These are phyloP conservation scores for Himantopus leucocephalus DNA, from an alignment of 2,113 vertebrate species.

Conservation along the genomic window DNA sequence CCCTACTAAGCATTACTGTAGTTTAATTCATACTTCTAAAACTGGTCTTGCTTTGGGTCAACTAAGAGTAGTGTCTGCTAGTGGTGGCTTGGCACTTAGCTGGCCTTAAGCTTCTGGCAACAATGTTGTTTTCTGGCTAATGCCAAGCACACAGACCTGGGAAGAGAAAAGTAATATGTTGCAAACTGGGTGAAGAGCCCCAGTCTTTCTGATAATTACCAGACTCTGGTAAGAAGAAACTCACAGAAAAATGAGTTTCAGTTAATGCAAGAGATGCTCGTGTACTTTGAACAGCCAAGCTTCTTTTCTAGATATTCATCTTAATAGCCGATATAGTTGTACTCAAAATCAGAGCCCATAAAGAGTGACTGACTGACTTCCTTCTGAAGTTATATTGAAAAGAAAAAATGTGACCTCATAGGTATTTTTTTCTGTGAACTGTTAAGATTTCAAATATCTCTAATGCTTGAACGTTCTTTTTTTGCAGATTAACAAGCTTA, in stretches of 20 bases:
- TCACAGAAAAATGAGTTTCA: background rate
- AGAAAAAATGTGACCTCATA: rapidly evolving
- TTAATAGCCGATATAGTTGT: background rate
- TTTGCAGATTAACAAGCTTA: background rate
- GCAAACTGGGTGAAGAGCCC: background rate
- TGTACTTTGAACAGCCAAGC: background rate
- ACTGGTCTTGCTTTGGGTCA: background rate
- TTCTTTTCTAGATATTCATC: background rate
- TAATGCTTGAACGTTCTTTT: background rate
- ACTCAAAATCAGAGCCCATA: background rate
- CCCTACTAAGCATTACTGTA: rapidly evolving
- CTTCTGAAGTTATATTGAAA: background rate
- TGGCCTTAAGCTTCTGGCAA: background rate
- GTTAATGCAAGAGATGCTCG: background rate
- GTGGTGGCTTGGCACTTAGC: background rate
- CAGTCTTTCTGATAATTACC: background rate
- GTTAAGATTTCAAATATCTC: background rate
- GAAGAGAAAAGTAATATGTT: background rate
- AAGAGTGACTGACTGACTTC: background rate
- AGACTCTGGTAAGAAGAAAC: background rate
- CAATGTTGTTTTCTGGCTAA: background rate
- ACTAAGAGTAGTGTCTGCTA: background rate
- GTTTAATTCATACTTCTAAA: background rate
- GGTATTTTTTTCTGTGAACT: background rate
- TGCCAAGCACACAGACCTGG: background rate